phyloP scores from a whole-genome alignment of 1,140 invertebrate genomes.

The Trichoplusia ni region DNA sequence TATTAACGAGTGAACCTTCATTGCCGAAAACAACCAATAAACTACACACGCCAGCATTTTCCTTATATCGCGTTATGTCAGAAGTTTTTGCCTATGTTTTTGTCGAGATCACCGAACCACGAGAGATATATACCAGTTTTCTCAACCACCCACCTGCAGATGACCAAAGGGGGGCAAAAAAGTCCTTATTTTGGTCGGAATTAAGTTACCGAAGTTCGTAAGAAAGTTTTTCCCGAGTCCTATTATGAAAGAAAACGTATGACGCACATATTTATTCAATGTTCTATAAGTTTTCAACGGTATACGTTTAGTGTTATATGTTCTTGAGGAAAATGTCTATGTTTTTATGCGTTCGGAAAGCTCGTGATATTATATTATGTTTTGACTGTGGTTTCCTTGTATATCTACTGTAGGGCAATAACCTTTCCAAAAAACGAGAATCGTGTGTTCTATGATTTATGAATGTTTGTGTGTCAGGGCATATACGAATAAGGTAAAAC shows the following conservation, averaged over 20 bases:
- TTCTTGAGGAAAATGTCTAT: slow-evolving; percentile 1
- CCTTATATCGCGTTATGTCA: slow-evolving; percentile 34
- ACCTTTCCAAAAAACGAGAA: too few relatives aligned
- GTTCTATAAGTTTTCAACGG: slow-evolving; percentile 21
- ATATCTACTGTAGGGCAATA: too few relatives aligned
- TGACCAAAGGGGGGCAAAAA: slow-evolving; percentile 32
- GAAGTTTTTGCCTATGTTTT: slow-evolving; percentile 43
- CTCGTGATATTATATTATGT: not conserved
- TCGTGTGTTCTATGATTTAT: too few relatives aligned
- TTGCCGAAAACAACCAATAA: slow-evolving; percentile 33
- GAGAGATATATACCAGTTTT: slow-evolving; percentile 38
- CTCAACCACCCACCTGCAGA: slow-evolving; percentile 33
- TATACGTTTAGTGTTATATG: slow-evolving; percentile 16
- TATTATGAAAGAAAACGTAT: slow-evolving; percentile 23
- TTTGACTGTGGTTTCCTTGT: too few relatives aligned
- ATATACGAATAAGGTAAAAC: too few relatives aligned
- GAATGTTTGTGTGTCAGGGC: too few relatives aligned
- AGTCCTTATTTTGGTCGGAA: slow-evolving; percentile 29
- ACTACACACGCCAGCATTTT: slow-evolving; percentile 27
- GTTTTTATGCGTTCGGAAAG: not conserved
- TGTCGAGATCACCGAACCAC: slow-evolving; percentile 33
- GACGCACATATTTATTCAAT: slow-evolving; percentile 28
- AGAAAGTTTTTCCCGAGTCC: not conserved
- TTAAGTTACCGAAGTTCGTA: slow-evolving; percentile 34
- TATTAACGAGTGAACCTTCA: slow-evolving; percentile 24